phyloP scores from a whole-genome alignment of 2,797 vertebrate genomes.

The Phylloscopus collybita region DNA sequence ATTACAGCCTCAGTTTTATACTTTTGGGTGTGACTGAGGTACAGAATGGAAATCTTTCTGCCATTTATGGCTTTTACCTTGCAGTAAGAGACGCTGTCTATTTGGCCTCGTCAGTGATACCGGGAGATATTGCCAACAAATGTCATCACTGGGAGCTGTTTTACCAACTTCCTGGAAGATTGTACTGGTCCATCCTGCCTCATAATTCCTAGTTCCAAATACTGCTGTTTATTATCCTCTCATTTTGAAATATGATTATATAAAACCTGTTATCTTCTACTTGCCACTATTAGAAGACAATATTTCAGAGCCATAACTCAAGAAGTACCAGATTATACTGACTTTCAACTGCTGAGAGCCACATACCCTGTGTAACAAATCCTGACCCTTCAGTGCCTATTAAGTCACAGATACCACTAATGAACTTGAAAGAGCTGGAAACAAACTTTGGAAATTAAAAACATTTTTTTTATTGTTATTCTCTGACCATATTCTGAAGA shows the following conservation, averaged over 20 bases:
- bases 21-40: neutral
- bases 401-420: neutral
- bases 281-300: neutral
- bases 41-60: neutral
- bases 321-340: neutral
- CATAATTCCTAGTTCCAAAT: neutral
- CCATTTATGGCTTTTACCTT: neutral
- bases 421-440: neutral
- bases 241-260: neutral
- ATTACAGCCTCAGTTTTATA: neutral
- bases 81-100: neutral
- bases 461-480: neutral
- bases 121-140: neutral
- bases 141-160: neutral
- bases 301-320: neutral
- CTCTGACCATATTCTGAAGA: neutral
- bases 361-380: neutral
- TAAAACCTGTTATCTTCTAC: neutral
- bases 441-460: neutral
- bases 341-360: neutral
- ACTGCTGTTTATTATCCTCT: neutral
- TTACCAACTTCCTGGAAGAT: neutral
- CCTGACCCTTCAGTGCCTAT: neutral
- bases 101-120: neutral
- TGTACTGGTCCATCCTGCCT: neutral